Evolutionary conservation across 1,140 invertebrate species (phyloP).

Genomic region (Cataglyphis hispanica): DNA sequence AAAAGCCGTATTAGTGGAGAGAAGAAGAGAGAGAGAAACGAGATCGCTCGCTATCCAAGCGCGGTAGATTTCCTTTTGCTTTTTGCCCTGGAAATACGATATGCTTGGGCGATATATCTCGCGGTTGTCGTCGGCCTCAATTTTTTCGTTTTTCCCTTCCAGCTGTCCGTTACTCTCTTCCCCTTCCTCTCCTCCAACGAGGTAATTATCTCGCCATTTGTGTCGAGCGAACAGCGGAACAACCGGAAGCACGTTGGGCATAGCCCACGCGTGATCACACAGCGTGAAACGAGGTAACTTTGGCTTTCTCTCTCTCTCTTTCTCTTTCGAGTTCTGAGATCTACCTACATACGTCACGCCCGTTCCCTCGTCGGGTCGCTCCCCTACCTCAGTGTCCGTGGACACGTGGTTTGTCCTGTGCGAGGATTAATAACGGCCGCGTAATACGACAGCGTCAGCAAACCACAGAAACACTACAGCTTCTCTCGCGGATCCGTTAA

Average conservation of each 20-base stretch:
- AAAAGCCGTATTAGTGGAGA: background rate
- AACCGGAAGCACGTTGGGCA: constrained; percentile 61
- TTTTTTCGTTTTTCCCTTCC: constrained; percentile 16
- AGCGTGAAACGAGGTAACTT: constrained; percentile 65
- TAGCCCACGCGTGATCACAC: constrained; percentile 23
- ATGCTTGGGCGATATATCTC: constrained; percentile 37
- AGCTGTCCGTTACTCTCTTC: constrained; percentile 55
- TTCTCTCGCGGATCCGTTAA: constrained; percentile 31
- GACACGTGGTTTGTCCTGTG: constrained; percentile 14
- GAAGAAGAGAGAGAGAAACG: background rate
- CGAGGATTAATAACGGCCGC: constrained; percentile 55
- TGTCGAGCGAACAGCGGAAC: constrained; percentile 66
- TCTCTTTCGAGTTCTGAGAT: constrained; percentile 12
- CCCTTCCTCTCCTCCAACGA: constrained; percentile 33
- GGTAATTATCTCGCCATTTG: constrained; percentile 79
- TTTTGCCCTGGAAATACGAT: constrained; percentile 24
- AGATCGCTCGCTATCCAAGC: background rate
- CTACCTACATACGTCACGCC: constrained; percentile 3
- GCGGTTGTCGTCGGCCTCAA: constrained; percentile 11
- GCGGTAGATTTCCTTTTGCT: constrained; percentile 19
- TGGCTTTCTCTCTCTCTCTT: background rate
- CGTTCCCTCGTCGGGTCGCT: background rate
- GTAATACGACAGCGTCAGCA: constrained; percentile 26
- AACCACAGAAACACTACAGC: constrained; percentile 30
- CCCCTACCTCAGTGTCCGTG: constrained; percentile 17